Evolutionary conservation across 2,888 invertebrate species (phyloP).

Genomic region (Trissoscelio sp.): DNA sequence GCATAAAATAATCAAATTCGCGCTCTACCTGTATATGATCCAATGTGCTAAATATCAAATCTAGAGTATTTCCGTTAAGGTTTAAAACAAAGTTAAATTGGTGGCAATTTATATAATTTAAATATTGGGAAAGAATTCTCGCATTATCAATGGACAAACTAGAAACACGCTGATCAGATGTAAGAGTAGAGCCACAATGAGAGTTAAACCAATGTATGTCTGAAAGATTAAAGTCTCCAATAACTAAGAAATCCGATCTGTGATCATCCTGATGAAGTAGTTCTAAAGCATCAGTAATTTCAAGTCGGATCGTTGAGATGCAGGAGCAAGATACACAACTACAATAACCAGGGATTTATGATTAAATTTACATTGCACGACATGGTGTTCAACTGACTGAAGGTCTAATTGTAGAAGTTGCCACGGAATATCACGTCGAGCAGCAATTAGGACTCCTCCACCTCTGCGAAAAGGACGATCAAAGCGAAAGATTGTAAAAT

Average conservation of each 20-base stretch:
- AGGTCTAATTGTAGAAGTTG: neutral
- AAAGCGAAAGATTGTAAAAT: neutral
- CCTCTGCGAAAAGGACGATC: neutral
- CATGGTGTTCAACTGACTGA: neutral
- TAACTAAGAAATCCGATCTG: neutral
- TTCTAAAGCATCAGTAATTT: neutral
- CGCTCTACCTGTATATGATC: neutral
- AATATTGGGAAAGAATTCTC: neutral
- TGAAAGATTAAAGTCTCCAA: neutral
- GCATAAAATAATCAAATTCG: neutral
- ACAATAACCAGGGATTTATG: neutral
- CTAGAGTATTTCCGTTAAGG: neutral
- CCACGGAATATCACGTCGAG: neutral
- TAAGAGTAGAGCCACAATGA: no score
- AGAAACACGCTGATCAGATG: no score
- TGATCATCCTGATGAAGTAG: neutral
- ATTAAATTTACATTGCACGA: neutral
- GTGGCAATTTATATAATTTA: neutral
- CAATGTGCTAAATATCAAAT: neutral
- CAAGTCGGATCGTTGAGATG: neutral
- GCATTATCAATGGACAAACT: neutral
- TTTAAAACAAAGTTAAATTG: neutral
- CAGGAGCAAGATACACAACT: neutral
- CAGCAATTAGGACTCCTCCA: neutral
- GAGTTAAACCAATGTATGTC: neutral